Percentiles rank a stretch among this genome's conserved stretches.
These are phyloP conservation scores for Drosophila atroscutellata DNA, from an alignment of 2,888 invertebrate species.

Conservation along the genomic window DNA sequence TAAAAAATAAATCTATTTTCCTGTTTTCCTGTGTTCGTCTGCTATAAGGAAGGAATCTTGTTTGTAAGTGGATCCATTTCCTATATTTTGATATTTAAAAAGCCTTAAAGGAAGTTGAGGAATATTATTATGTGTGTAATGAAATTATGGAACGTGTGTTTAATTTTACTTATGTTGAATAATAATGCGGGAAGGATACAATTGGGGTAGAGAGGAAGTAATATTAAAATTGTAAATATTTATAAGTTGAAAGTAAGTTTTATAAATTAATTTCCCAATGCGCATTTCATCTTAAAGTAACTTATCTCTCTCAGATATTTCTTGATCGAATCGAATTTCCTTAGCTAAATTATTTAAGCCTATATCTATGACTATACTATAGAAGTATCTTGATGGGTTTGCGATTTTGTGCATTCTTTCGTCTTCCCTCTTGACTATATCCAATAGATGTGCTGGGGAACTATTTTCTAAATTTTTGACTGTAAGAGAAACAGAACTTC, in stretches of 20 bases:
- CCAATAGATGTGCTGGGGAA: not conserved
- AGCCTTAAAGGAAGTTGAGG: not conserved
- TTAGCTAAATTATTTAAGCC: not conserved
- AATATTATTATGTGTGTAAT: not conserved
- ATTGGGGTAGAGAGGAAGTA: accelerated
- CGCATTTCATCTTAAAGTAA: not conserved
- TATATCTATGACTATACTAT: not conserved
- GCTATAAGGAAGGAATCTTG: not conserved
- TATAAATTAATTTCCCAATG: not conserved
- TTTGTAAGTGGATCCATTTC: not conserved
- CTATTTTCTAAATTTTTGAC: not conserved
- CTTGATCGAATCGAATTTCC: not conserved
- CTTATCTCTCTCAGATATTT: not conserved
- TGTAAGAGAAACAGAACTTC: not conserved
- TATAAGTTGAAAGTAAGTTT: not conserved
- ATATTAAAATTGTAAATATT: not conserved
- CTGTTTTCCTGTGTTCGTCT: no score
- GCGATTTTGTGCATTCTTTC: no score
- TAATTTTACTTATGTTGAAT: not conserved
- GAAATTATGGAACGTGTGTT: not conserved
- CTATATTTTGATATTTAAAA: not conserved
- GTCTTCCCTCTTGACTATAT: not conserved
- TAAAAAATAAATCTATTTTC: not conserved
- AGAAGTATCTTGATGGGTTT: no score
- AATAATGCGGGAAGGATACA: not conserved